Conservation (phyloP, 2,888 invertebrate genomes). For the Campaea margaritaria region DNA sequence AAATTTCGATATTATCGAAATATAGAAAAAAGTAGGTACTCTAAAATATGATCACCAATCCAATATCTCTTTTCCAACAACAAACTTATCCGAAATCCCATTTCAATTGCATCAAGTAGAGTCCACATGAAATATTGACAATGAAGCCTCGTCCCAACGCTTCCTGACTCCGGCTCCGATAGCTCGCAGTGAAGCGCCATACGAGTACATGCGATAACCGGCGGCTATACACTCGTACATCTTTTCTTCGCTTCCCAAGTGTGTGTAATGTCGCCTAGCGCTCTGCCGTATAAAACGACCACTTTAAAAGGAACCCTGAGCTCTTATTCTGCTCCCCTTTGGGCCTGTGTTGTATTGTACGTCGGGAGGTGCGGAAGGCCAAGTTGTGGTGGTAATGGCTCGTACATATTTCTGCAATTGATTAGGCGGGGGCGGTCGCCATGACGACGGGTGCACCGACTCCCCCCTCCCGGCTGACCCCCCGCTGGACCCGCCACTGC, state of each 20-base stretch:
- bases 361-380: slow-evolving; percentile 49
- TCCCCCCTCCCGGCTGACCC: slow-evolving; percentile 34
- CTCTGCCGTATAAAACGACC: slow-evolving; percentile 60
- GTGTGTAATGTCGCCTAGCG: slow-evolving; percentile 64
- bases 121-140: slow-evolving; percentile 35
- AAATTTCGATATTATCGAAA: no score
- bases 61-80: slow-evolving; percentile 7
- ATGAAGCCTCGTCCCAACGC: slow-evolving; percentile 24
- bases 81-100: slow-evolving; percentile 14
- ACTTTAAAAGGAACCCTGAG: slow-evolving; percentile 47
- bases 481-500: slow-evolving; percentile 46
- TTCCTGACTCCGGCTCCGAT: slow-evolving; percentile 21
- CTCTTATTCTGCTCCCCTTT: slow-evolving; percentile 45
- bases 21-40: background rate
- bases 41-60: background rate
- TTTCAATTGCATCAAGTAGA: slow-evolving; percentile 24
- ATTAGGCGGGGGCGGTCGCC: slow-evolving; percentile 84
- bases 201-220: slow-evolving; percentile 33
- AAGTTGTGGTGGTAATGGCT: slow-evolving; percentile 62
- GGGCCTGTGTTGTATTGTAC: slow-evolving; percentile 31
- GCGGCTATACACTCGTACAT: slow-evolving; percentile 61
- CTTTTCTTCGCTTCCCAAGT: slow-evolving; percentile 68
- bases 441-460: slow-evolving; percentile 69
- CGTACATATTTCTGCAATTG: slow-evolving; percentile 86
- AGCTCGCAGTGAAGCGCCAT: slow-evolving; percentile 24